These are phyloP conservation scores for Arrhopalites spinosus DNA, from an alignment of 2,888 invertebrate genomes.

Conservation along the genomic window DNA sequence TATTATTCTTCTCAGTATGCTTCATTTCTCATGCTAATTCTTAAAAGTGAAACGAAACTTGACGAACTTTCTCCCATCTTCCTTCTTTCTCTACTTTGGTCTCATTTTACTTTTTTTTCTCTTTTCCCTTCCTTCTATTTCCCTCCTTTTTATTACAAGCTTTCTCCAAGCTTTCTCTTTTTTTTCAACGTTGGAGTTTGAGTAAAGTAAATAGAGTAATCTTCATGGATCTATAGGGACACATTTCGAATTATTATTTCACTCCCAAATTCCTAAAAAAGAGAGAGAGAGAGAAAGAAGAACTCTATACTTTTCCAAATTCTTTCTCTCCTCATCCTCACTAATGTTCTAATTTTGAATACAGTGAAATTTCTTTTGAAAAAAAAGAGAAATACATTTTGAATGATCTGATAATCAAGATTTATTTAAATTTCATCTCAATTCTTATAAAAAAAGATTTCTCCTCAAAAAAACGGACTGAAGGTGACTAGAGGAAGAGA, in stretches of 20 bases:
- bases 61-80: constrained; percentile 26
- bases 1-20: constrained; percentile 28
- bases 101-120: background rate
- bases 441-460: no score
- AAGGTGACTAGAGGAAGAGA: no score
- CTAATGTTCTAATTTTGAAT: background rate
- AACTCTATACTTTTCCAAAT: background rate
- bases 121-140: background rate
- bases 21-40: constrained; percentile 45
- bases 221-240: background rate
- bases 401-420: no score
- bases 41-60: constrained; percentile 44
- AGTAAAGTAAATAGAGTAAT: background rate
- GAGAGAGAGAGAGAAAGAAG: background rate
- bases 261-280: background rate
- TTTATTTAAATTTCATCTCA: no score
- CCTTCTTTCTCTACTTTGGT: background rate
- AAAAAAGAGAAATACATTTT: no score
- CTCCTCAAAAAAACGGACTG: no score
- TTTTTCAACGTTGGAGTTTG: background rate
- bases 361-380: background rate
- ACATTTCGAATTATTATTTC: constrained; percentile 6
- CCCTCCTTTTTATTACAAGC: background rate
- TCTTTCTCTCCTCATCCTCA: background rate
- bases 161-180: background rate